Base-by-base conservation (phyloP, 2,797 vertebrate species). In the Oreortyx pictus region DNA sequence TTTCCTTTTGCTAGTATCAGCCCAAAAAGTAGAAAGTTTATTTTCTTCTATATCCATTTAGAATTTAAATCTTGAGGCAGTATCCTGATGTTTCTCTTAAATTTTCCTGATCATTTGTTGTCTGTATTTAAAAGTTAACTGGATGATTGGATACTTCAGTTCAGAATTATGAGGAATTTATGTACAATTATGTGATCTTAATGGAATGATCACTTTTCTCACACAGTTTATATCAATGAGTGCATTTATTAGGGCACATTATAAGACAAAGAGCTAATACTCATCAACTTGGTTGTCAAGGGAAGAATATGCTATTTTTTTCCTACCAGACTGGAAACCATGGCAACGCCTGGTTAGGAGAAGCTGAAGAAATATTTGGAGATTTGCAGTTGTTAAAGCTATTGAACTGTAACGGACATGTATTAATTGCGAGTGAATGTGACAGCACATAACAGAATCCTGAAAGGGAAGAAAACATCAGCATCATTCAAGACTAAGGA, bases 361-460 rank as follows among this genome's bases (percentile, higher is more conserved):
- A 97, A 98, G 96, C 97, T 97, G 96, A 96, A 97, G 96, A 94
- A 96, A 95, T 95, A 93, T 93, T 93, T 97, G 93, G 87, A 96
- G 96, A 95, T 97, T 97, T 97, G 93, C 95, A 96, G 97, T 97
- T 97, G 96, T 97, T 97, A 95, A 97, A 98, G 89, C 96, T 95
- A 95, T 94, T 98, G 97, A 97, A 97, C 97, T 98, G 98, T 97
- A 98, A 98, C 97, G 98, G 98, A 98, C 98, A 98, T 97, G 97
- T 98, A 97, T 98, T 99, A 99, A 99, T 98, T 99, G 98, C 97
- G 98, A 98, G 97, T 97, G 97, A 98, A 98, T 98, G 96, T 98
- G 98, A 99, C 98, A 98, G 98, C 97, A 98, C 93, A 87, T 80
- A 95, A 92, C 94, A 96, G 91, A 96, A 97, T 95, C 96, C 95